Evolutionary conservation across 2,888 invertebrate species (phyloP).

Genomic region (Sisyra terminalis): DNA sequence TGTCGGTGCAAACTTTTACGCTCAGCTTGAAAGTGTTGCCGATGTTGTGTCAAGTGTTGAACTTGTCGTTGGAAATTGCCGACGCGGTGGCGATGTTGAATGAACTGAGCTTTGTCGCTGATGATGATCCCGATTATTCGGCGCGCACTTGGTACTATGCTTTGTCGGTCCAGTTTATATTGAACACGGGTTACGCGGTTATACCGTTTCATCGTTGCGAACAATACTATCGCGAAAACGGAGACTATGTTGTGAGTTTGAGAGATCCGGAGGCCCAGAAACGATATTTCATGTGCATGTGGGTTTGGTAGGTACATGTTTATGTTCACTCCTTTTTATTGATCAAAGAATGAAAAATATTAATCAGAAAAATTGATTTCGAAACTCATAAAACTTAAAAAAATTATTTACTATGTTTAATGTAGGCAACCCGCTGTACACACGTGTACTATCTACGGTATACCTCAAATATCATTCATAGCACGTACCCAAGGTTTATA

Average conservation of each 20-base stretch:
- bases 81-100: slow-evolving; percentile 27
- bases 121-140: slow-evolving; percentile 19
- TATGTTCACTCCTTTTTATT: no score
- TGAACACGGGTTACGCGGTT: slow-evolving; percentile 40
- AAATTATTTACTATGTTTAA: no score
- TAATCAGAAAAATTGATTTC: no score
- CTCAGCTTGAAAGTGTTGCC: not conserved
- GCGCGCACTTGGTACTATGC: slow-evolving; percentile 43
- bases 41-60: slow-evolving; percentile 5
- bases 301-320: slow-evolving; percentile 42
- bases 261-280: slow-evolving; percentile 34
- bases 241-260: slow-evolving; percentile 27
- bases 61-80: slow-evolving; percentile 9
- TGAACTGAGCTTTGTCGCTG: slow-evolving; percentile 22
- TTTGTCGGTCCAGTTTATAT: slow-evolving; percentile 34
- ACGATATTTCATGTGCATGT: slow-evolving; percentile 37
- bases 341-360: no score
- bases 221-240: slow-evolving; percentile 34
- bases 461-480: no score
- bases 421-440: no score
- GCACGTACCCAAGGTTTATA: no score
- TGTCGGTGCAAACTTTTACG: not conserved
- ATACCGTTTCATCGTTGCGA: slow-evolving; percentile 32
- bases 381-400: no score
- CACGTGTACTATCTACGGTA: no score